Conservation (phyloP, 2,113 vertebrate genomes). For the Orycteropus afer region DNA sequence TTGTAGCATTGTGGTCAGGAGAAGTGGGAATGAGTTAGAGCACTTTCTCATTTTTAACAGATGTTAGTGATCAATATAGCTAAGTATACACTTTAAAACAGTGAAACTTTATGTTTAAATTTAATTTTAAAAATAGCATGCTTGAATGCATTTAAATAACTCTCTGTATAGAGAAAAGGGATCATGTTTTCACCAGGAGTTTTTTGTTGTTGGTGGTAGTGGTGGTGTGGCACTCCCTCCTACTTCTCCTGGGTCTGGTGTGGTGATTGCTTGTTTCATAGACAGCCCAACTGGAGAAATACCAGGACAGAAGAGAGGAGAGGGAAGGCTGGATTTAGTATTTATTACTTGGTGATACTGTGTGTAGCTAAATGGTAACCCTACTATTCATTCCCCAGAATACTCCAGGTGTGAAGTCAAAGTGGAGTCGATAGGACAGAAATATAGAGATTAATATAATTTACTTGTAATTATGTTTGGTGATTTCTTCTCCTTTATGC, state of each 20-base stretch:
- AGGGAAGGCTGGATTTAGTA: background rate
- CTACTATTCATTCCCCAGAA: background rate
- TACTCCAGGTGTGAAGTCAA: background rate
- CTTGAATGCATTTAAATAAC: background rate
- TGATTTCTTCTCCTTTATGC: background rate
- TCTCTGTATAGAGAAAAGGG: background rate
- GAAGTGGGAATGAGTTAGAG: background rate
- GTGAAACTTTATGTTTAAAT: background rate
- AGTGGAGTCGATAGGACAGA: background rate
- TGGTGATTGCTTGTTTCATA: background rate
- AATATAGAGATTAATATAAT: background rate
- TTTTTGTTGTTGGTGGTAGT: background rate
- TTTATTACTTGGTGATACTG: background rate
- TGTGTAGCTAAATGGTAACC: background rate
- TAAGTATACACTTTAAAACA: background rate
- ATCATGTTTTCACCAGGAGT: background rate
- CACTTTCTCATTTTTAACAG: background rate
- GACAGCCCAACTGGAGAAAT: background rate
- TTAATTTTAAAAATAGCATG: background rate
- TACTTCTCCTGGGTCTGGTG: background rate
- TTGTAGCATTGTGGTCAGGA: background rate
- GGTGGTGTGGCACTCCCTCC: background rate
- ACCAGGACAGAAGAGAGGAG: background rate
- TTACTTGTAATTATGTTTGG: background rate
- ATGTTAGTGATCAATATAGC: background rate